Evolutionary conservation across 1,140 invertebrate genomes (phyloP), one percentile per base, ranked within the genome.

Genomic region (Diprion similis): DNA sequence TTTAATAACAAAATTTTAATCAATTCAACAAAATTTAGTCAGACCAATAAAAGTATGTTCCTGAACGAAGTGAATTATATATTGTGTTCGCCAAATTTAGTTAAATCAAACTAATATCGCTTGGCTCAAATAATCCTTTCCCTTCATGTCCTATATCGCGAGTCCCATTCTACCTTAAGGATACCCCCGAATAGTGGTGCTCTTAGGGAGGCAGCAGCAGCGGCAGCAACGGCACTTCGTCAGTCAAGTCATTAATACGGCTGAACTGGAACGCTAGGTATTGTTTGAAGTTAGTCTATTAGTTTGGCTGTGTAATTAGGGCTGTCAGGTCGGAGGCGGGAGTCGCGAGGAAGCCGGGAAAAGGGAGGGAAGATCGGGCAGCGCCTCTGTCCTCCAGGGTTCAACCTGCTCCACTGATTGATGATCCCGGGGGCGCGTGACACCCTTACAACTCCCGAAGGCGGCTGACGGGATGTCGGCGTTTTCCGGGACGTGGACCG

Each of bases 251-350:
- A 68, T 68, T 68, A 68, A 68, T 68, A 68, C 11, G 37, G 66
- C n/a, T 10, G 46, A 46, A 17, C 17, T 46, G 13, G 9, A 17
- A 6, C 11, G 51, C 51, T 17, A 13, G 66, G 46, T 37, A 74
- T 74, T 74, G 75, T 76, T 74, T 74, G 70, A 71, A 74, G 75
- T 76, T 74, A 47, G 65, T 59, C 48, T 72, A 72, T 74, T 74
- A 74, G 70, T 71, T 45, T 37, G n/a, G 51, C 17, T 19, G 15
- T 69, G 70, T 72, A 74, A 76, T 76, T 76, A 76, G 73, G 70
- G 51, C 69, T 76, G 67, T 76, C 72, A 45, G 69, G 71, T 15
- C 47, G 9, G 46, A 18, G 19, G 68, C 67, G 68, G 66, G 37
- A 48, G 17, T 18, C 59, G 73, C 46, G 68, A 6, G 11, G 68